A percentile compares a stretch with the other conserved stretches of the same genome.
phyloP scores from a whole-genome alignment of 2,888 invertebrate genomes.

The Sphaerophoria rueppellii region DNA sequence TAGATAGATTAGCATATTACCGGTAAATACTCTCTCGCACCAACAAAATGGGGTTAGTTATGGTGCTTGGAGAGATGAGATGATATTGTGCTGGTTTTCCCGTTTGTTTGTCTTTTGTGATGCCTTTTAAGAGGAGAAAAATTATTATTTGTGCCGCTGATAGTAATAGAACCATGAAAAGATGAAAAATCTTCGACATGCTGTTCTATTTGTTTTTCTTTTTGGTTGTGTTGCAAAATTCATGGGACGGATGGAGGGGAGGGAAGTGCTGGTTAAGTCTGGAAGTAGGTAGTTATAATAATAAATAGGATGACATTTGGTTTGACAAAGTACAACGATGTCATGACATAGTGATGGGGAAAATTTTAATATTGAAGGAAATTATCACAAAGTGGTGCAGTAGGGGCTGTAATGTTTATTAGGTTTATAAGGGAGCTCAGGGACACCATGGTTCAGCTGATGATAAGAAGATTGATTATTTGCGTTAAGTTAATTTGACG shows the following conservation, averaged over 20 bases:
- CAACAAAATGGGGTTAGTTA: slow-evolving; percentile 63
- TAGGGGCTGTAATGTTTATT: neutral
- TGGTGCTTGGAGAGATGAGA: slow-evolving; percentile 11
- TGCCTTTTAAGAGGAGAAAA: slow-evolving; percentile 6
- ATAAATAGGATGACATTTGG: slow-evolving; percentile 23
- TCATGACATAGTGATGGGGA: slow-evolving; percentile 14
- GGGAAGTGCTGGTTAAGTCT: too few species aligned
- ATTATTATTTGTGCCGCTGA: slow-evolving; percentile 32
- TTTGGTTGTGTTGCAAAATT: neutral
- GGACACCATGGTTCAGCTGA: neutral
- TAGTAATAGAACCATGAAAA: slow-evolving; percentile 44
- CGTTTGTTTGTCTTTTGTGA: neutral
- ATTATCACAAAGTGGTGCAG: neutral
- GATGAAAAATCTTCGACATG: slow-evolving; percentile 27
- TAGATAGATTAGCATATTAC: slow-evolving; percentile 67
- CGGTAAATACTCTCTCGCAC: slow-evolving; percentile 51
- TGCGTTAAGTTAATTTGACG: too few species aligned
- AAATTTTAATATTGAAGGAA: neutral
- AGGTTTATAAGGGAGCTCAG: neutral
- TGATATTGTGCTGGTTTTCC: neutral
- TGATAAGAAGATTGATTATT: too few species aligned
- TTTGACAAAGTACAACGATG: slow-evolving; percentile 27
- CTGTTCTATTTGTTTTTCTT: neutral
- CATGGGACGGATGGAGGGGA: too few species aligned
- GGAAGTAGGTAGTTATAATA: neutral